Evolutionary conservation across 2,888 invertebrate species (phyloP), one percentile per base, ranked within the genome.

Genomic region (Acanthosepion pharaonis): DNA sequence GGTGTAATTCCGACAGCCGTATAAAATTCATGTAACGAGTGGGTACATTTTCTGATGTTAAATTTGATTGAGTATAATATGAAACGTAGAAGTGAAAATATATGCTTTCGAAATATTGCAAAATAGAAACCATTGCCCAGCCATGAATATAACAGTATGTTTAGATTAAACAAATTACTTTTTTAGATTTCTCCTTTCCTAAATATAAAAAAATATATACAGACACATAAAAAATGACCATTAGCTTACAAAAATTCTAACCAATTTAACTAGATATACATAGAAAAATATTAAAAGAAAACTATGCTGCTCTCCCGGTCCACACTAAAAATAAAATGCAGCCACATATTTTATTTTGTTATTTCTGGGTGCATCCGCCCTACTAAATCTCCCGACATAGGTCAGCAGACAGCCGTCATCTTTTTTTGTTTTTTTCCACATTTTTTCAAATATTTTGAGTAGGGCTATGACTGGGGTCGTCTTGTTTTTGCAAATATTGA

Each of bases 341-440:
- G n/a, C n/a, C n/a, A 78, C n/a, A 4, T 78, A 78, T 78, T 78
- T 78, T 78, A 78, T 78, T 78, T 78, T 78, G n/a, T n/a, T 78
- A 78, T 33, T 78, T 33, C n/a, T 15, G 1, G 11, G 78, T 78
- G n/a, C 78, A 78, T 78, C n/a, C 78, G 78, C 15, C 78, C 78
- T 78, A 78, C 78, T 78, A 78, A 78, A 78, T 78, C 78, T 78
- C 78, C 78, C n/a, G 78, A 78, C 78, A 78, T 78, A 78, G 78
- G n/a, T 78, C 78, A 78, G 78, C 78, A 78, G 78, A 78, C 78
- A 78, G n/a, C 78, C 78, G 78, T 78, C 78, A 78, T 78, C n/a
- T 78, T 78, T n/a, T 33, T 78, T 11, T 78, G 0, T 33, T 78
- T n/a, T n/a, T 78, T 33, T 4, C 15, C 9, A 5, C n/a, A n/a